These are phyloP conservation scores for Capromys pilorides DNA, from an alignment of 2,797 vertebrate genomes.

Conservation along the genomic window DNA sequence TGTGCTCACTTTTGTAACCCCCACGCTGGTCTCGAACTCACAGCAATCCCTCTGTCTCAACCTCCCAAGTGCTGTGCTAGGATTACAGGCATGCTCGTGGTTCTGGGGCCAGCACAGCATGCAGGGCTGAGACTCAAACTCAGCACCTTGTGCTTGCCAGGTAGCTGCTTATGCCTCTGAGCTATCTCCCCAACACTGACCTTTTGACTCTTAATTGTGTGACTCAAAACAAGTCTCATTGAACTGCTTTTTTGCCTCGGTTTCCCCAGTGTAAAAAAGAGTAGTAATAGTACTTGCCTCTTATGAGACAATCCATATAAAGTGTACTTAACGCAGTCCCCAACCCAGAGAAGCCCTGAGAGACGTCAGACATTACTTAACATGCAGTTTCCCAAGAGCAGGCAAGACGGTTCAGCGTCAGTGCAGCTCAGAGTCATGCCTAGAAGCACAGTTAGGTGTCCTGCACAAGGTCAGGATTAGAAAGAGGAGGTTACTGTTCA, in stretches of 20 bases:
- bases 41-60: too few relatives aligned
- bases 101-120: too few relatives aligned
- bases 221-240: slow-evolving; percentile 35
- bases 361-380: background rate
- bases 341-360: background rate
- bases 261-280: slow-evolving; percentile 27
- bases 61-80: too few relatives aligned
- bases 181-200: background rate
- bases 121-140: too few relatives aligned
- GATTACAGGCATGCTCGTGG: too few relatives aligned
- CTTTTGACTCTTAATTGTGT: background rate
- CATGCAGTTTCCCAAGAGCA: background rate
- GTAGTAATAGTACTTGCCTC: background rate
- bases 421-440: background rate
- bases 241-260: slow-evolving; percentile 11
- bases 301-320: background rate
- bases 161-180: too few relatives aligned
- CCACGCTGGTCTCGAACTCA: too few relatives aligned
- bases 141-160: too few relatives aligned
- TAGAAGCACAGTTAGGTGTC: background rate
- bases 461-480: background rate
- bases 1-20: too few relatives aligned
- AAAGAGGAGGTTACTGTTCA: background rate
- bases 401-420: background rate
- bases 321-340: background rate